Base-by-base conservation (phyloP, 2,888 invertebrate genomes). In the Eupithecia tripunctaria region DNA sequence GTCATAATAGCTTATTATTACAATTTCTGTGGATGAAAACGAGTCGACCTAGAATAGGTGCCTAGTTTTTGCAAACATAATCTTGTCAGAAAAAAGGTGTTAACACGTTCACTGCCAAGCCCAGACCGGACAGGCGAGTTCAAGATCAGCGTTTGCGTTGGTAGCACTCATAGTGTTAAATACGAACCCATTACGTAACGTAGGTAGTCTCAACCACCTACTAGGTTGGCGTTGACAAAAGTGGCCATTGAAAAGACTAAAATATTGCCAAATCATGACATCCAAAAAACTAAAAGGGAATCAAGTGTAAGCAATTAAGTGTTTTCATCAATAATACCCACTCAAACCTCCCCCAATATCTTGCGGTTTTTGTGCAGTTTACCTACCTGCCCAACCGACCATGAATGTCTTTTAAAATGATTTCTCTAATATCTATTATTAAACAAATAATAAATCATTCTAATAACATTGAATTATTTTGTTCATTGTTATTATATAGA, bases 381-480 rank as follows among this genome's bases (percentile, higher is more conserved):
- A 78, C 79, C 78, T 79, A 73, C 69, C 15, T 59, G 63, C 60
- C n/a, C 70, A 64, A 51, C 71, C 70, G 67, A 62, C 72, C 68
- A 65, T 63, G 65, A 73, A 68, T 59, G 63, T 63, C 41, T 67
- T 76, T 73, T 66, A 64, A 73, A 75, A 73, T 65, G 66, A 59
- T 69, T 70, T 59, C 69, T 29, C 27, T 77, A 76, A 75, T 74
- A 38, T 51, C 59, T 78, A 72, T 78, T 63, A 76, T 76, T 76
- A 74, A 32, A 62, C 41, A 64, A 60, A 73, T 66, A 74, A 77
- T 79, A 68, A 38, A 79, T 76, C 76, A 77, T 76, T 59, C 70
- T 74, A 75, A 78, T 76, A 73, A 73, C 72, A 74, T 71, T 70
- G 67, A 74, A 75, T 73, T 73, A 71, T 68, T 67, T 67, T 43